Percentiles rank a stretch among this genome's conserved stretches.
Evolutionary conservation across 1,140 invertebrate species (phyloP).

Genomic region (Papilio dardanus): DNA sequence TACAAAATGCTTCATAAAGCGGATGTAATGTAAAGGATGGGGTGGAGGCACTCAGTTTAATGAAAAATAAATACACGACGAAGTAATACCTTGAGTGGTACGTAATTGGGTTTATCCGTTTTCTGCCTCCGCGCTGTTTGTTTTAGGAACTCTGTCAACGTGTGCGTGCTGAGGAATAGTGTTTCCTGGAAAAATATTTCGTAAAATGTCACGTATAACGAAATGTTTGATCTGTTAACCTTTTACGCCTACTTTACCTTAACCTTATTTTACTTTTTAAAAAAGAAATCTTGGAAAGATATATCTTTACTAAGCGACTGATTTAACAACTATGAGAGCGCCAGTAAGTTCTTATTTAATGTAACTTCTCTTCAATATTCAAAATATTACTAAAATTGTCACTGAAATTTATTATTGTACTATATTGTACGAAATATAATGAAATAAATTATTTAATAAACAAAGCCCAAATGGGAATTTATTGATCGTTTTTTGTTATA

Average conservation of each 20-base stretch:
- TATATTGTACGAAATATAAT: too few species aligned
- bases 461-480: background rate
- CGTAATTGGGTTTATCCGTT: slow-evolving; percentile 28
- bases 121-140: background rate
- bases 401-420: too few species aligned
- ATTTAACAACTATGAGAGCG: too few species aligned
- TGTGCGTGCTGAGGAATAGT: background rate
- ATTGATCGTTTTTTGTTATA: background rate
- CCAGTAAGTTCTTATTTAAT: too few species aligned
- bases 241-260: background rate
- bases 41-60: slow-evolving; percentile 20
- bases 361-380: too few species aligned
- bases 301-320: too few species aligned
- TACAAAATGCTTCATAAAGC: background rate
- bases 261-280: background rate
- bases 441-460: background rate
- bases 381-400: too few species aligned
- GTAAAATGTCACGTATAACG: background rate
- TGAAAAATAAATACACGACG: slow-evolving; percentile 26
- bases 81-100: slow-evolving; percentile 19
- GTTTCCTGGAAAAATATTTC: slow-evolving; percentile 11
- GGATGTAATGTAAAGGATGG: background rate
- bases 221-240: background rate
- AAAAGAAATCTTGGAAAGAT: too few species aligned
- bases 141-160: background rate